Base-by-base conservation (phyloP, 2,113 vertebrate genomes). In the Grammomys dolichurus region DNA sequence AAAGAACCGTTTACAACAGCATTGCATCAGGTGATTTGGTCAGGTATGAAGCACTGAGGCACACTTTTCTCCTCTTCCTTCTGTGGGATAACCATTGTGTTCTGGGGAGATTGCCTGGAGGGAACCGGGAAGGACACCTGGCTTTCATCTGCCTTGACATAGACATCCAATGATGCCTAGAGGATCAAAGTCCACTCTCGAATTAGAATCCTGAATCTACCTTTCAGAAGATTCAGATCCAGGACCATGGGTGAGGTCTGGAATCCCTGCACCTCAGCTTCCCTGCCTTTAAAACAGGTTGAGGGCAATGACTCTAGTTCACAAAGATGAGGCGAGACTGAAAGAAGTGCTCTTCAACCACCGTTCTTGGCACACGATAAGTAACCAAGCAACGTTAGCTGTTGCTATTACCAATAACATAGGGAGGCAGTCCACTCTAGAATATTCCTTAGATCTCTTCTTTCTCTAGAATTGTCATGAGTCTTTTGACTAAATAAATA, bases 331-430 rank as follows among this genome's bases (percentile, higher is more conserved):
- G 3, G 20, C 1, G 11, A 60, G 13, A 22, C 33, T 80, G 80
- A 28, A 65, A 28, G 31, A 22, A 40, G 13, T 19, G 40, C 19
- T 24, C 28, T 7, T 1, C 16, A 0, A 0, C 3, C 63, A 40
- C 40, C 40, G 9, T 0, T 0, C 28, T n/a, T 1, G 51, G 26
- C 2, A 2, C 19, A n/a, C 20, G 9, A 1, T 70, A n/a, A 63
- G 19, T 16, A 9, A 28, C 51, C 40, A 28, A 69, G 56, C 56
- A 65, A 76, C 46, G 14, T 4, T 63, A 43, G 36, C 7, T 54
- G 5, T 48, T 75, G 19, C 33, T 24, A 26, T 51, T 40, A 20
- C 16, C 65, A 40, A 56, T 9, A 48, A 28, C 17, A 40, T 31
- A 89, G 14, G 31, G 46, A 85, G 14, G 58, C 4, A 73, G 81